A percentile compares a stretch with the other conserved stretches of the same genome.
phyloP scores from a whole-genome alignment of 2,797 vertebrate genomes.

The Hapalemur alaotrensis region DNA sequence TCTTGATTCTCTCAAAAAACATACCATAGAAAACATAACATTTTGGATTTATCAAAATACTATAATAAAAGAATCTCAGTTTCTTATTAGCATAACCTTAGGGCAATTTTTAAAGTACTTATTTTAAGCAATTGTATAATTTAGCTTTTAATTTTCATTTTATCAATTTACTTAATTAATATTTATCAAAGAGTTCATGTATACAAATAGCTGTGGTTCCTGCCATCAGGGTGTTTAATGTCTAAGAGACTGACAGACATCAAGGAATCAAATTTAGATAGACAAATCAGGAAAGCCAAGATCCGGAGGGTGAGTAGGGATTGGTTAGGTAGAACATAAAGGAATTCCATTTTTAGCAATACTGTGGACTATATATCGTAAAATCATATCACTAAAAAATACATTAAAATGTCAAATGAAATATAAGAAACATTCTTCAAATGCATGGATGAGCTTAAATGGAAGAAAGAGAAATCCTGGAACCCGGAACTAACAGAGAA shows the following conservation, averaged over 20 bases:
- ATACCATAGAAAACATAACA: conserved; percentile 9
- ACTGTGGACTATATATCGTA: not conserved
- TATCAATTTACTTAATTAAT: not conserved
- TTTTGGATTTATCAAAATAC: not conserved
- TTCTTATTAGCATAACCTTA: not conserved
- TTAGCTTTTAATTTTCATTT: conserved; percentile 40
- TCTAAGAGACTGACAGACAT: not conserved
- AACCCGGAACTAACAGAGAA: not conserved
- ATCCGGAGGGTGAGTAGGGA: not conserved
- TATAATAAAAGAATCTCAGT: not conserved
- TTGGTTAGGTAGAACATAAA: not conserved
- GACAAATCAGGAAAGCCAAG: not conserved
- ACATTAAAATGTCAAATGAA: not conserved
- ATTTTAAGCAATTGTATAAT: conserved; percentile 7
- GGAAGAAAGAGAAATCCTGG: conserved; percentile 19
- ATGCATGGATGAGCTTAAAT: not conserved
- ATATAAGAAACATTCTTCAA: not conserved
- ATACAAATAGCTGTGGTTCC: not conserved
- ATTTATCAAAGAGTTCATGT: not conserved
- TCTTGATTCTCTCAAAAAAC: conserved; percentile 10
- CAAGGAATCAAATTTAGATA: not conserved
- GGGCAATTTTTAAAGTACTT: conserved; percentile 7
- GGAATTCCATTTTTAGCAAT: conserved; percentile 1
- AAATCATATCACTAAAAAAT: conserved; percentile 11
- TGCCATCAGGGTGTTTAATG: not conserved